Conservation (phyloP, 1,140 invertebrate species). For the Reticulitermes speratus region DNA sequence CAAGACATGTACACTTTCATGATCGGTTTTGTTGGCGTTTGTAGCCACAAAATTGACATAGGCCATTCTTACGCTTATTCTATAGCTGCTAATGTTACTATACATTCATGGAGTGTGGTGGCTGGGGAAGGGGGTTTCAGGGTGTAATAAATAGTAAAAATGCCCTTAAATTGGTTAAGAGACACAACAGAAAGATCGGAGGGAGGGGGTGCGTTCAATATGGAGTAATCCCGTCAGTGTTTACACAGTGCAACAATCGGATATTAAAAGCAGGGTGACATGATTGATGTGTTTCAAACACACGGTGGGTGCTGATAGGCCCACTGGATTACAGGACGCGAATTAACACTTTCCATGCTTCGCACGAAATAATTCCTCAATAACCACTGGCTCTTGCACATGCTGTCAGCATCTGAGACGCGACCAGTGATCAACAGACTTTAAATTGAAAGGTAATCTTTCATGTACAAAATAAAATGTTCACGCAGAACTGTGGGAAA, state of each 20-base stretch:
- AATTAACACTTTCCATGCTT: no score
- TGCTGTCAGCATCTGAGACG: no score
- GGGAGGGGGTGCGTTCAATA: not conserved
- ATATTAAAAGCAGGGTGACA: constrained; percentile 5
- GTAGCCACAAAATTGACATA: not conserved
- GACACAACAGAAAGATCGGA: not conserved
- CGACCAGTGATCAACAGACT: no score
- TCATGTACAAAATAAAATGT: no score
- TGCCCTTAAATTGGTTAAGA: constrained; percentile 18
- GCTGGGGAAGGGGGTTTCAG: not conserved
- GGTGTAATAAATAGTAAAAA: constrained; percentile 18
- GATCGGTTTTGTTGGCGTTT: no score
- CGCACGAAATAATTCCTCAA: no score
- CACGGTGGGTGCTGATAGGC: not conserved
- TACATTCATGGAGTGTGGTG: constrained; percentile 13
- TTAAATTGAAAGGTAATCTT: no score
- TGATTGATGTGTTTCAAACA: not conserved
- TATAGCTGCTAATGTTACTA: not conserved
- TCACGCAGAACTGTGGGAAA: no score
- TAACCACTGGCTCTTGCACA: no score
- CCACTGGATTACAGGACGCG: not conserved
- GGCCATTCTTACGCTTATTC: not conserved
- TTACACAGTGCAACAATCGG: constrained; percentile 15
- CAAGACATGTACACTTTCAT: no score
- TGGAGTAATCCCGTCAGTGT: constrained; percentile 3